phyloP scores from a whole-genome alignment of 2,113 vertebrate genomes.

The Neodon shergylaensis region DNA sequence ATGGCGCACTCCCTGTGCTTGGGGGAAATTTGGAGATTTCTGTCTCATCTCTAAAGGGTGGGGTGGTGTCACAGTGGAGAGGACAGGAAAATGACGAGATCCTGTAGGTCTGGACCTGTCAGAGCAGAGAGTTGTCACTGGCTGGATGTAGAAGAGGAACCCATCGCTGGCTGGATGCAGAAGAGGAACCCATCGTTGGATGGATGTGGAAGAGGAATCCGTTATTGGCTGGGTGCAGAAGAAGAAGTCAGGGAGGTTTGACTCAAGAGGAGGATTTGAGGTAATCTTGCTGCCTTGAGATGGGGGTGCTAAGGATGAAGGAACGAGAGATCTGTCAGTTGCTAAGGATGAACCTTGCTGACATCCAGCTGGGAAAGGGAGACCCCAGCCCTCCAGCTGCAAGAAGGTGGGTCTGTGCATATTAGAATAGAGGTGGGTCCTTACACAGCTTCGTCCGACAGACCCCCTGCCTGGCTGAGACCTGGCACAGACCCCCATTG shows the following conservation, averaged over 20 bases:
- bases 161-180: not conserved
- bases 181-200: not conserved
- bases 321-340: not conserved
- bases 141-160: not conserved
- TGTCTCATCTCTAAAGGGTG: not conserved
- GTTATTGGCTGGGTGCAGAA: no score
- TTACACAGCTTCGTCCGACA: not conserved
- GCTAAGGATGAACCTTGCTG: not conserved
- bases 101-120: accelerated
- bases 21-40: not conserved
- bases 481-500: not conserved
- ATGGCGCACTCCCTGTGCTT: not conserved
- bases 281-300: not conserved
- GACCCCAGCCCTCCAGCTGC: not conserved
- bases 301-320: not conserved
- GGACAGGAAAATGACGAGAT: not conserved
- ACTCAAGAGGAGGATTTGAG: not conserved
- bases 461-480: not conserved
- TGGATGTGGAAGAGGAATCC: not conserved
- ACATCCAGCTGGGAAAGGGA: not conserved
- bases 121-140: not conserved
- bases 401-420: not conserved
- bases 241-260: no score
- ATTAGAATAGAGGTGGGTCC: not conserved
- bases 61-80: not conserved